These are phyloP conservation scores for Pachydiplax longipennis DNA, from an alignment of 2,888 invertebrate species.

Conservation along the genomic window DNA sequence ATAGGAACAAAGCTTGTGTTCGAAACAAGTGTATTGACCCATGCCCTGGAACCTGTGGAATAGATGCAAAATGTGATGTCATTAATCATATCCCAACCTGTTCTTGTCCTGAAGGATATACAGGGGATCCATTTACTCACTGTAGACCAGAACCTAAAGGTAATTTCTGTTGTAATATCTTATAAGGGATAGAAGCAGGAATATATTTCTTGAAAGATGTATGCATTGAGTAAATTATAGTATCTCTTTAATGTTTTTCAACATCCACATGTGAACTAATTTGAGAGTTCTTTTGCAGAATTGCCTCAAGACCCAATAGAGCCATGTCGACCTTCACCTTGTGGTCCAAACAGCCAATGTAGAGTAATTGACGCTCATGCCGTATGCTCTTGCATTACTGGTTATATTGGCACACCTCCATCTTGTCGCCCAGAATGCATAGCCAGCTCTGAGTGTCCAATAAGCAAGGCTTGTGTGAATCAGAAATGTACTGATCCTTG, in stretches of 20 bases:
- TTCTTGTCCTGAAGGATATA: conserved; percentile 65
- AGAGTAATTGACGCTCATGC: conserved; percentile 65
- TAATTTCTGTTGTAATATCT: conserved; percentile 51
- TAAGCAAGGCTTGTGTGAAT: conserved; percentile 56
- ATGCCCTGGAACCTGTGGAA: conserved; percentile 78
- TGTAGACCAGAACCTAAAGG: conserved; percentile 61
- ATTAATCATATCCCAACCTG: conserved; percentile 80
- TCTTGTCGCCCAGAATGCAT: conserved; percentile 58
- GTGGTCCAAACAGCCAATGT: conserved; percentile 81
- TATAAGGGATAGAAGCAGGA: no score
- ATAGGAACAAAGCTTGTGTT: conserved; percentile 74
- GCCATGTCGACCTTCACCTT: conserved; percentile 70
- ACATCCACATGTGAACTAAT: background rate
- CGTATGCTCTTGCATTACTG: conserved; percentile 77
- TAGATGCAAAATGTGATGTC: conserved; percentile 74
- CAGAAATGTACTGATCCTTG: conserved; percentile 57
- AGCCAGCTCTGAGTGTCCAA: conserved; percentile 56
- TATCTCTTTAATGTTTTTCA: background rate
- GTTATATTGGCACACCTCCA: conserved; percentile 71
- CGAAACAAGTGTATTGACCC: conserved; percentile 81
- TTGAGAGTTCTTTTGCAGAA: background rate
- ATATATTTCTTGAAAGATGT: no score
- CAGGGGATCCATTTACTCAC: conserved; percentile 72
- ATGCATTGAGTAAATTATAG: no score
- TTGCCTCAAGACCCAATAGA: conserved; percentile 56